A percentile compares a stretch with the other conserved stretches of the same genome.
phyloP scores from a whole-genome alignment of 2,113 vertebrate genomes.

The Spheniscus mendiculus region DNA sequence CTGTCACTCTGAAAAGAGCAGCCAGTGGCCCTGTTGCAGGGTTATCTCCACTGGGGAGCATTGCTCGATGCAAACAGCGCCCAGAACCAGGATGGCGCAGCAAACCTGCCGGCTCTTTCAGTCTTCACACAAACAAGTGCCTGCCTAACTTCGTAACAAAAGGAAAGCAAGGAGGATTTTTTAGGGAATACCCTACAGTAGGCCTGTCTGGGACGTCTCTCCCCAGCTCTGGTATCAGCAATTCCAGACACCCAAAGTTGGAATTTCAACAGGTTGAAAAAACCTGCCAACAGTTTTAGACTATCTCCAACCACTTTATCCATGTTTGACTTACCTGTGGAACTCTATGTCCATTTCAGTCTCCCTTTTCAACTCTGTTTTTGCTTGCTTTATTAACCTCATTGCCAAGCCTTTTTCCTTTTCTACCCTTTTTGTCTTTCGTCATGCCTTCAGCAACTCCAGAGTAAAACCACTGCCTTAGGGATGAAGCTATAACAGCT shows the following conservation, averaged over 20 bases:
- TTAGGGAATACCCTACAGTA: not conserved
- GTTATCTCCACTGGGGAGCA: not conserved
- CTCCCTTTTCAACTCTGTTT: not conserved
- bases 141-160: not conserved
- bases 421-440: not conserved
- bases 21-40: no score
- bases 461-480: not conserved
- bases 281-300: not conserved
- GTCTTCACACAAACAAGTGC: not conserved
- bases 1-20: not conserved
- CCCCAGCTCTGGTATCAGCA: not conserved
- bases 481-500: not conserved
- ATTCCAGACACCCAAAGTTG: not conserved
- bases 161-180: not conserved
- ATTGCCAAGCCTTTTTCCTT: not conserved
- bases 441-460: not conserved
- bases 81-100: not conserved
- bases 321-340: not conserved
- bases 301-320: not conserved
- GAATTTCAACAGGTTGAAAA: not conserved
- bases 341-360: not conserved
- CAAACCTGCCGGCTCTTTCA: not conserved
- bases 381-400: not conserved
- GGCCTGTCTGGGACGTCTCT: not conserved
- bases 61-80: fast-evolving